Conservation (phyloP, 2,113 vertebrate genomes). For the Elephantulus edwardii region DNA sequence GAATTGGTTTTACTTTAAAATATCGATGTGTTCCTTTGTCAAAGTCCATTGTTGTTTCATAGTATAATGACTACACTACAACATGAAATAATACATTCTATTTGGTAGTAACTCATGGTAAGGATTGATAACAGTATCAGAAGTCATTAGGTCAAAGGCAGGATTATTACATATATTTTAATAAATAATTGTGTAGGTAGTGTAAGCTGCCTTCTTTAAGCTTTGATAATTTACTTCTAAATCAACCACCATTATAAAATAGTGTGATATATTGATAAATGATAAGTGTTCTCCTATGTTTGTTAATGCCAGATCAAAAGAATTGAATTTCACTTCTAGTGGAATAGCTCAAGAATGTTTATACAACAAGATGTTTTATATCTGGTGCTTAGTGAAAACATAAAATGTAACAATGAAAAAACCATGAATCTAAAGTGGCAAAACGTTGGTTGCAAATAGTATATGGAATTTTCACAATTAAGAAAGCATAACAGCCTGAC, state of each 20-base stretch:
- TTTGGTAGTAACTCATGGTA: neutral
- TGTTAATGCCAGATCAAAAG: conserved; percentile 2
- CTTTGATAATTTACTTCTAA: conserved; percentile 1
- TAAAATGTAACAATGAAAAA: neutral
- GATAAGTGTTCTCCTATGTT: neutral
- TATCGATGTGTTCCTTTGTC: neutral
- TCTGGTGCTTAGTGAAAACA: neutral
- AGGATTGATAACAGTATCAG: neutral
- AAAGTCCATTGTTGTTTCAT: neutral
- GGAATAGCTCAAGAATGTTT: neutral
- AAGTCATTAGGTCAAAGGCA: neutral
- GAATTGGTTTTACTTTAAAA: neutral
- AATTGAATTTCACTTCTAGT: neutral
- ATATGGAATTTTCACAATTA: conserved; percentile 1
- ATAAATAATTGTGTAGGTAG: neutral
- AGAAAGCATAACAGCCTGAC: neutral
- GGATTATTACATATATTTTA: neutral
- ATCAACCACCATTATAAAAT: neutral
- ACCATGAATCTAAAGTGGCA: neutral
- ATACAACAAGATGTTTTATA: neutral
- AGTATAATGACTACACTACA: neutral
- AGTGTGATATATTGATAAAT: neutral
- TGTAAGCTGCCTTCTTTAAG: neutral
- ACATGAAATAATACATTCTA: neutral
- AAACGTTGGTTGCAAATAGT: neutral